Evolutionary conservation across 2,797 vertebrate genomes (phyloP).

Genomic region (Lindbergichthys nudifrons): DNA sequence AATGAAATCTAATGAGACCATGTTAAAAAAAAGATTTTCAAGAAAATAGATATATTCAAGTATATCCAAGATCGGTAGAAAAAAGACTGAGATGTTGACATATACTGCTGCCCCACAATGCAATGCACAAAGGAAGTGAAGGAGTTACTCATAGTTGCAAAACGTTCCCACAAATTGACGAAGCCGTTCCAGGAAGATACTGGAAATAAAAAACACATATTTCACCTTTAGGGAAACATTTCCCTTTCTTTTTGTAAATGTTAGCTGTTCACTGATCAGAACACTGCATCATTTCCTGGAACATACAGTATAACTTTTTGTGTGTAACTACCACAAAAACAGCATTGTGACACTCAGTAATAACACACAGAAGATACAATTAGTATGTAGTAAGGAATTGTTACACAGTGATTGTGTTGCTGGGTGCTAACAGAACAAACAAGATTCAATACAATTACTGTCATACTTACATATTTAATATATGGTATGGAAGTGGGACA

Average conservation of each 20-base stretch:
- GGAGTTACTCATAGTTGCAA: not conserved
- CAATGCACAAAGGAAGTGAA: not conserved
- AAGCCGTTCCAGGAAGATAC: not conserved
- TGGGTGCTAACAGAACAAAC: not conserved
- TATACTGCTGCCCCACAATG: not conserved
- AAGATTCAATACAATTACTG: not conserved
- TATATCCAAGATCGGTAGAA: not conserved
- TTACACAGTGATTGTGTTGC: not conserved
- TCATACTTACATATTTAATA: not conserved
- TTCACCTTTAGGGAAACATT: not conserved
- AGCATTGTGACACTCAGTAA: not conserved
- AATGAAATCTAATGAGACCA: not conserved
- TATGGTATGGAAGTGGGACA: slow-evolving; percentile 27
- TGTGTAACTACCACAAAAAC: not conserved
- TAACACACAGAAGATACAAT: not conserved
- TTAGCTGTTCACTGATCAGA: not conserved
- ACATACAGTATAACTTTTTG: not conserved
- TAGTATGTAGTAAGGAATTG: not conserved
- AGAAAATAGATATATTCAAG: not conserved
- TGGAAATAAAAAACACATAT: not conserved
- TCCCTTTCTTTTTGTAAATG: not conserved
- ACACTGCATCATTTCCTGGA: not conserved
- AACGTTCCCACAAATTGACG: not conserved
- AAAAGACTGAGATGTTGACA: not conserved
- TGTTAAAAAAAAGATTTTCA: not conserved